A percentile compares a stretch with the other conserved stretches of the same genome.
Conservation (phyloP, 2,113 vertebrate species). For the Bubalus kerabau region DNA sequence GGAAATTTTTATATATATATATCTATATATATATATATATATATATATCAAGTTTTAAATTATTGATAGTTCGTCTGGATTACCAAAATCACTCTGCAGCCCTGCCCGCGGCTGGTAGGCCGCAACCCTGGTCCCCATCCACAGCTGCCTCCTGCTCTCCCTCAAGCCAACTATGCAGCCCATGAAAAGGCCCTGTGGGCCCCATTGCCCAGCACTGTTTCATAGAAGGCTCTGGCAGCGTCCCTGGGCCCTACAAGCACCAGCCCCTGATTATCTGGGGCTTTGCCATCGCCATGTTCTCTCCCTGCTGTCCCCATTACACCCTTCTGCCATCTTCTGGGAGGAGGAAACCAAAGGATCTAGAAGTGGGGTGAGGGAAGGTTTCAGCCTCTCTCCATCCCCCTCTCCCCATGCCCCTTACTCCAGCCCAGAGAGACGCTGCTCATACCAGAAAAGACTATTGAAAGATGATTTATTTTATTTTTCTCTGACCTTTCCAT, state of each 20-base stretch:
- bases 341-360: constrained; percentile 87
- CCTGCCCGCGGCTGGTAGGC: constrained; percentile 52
- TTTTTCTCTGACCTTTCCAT: constrained; percentile 81
- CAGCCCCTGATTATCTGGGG: constrained; percentile 11
- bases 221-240: neutral
- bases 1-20: constrained; percentile 78
- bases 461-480: constrained; percentile 77
- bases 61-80: constrained; percentile 86
- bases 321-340: constrained; percentile 75
- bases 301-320: constrained; percentile 45
- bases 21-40: constrained; percentile 70
- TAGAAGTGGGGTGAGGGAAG: constrained; percentile 45
- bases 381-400: neutral
- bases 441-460: constrained; percentile 78
- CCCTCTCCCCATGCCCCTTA: neutral
- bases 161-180: constrained; percentile 75
- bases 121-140: constrained; percentile 10
- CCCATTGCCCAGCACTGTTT: constrained; percentile 39
- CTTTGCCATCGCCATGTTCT: constrained; percentile 40
- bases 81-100: constrained; percentile 83
- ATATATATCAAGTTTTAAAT: constrained; percentile 89
- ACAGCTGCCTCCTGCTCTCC: constrained; percentile 45
- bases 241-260: constrained; percentile 41
- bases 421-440: constrained; percentile 72
- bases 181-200: constrained; percentile 62